Evolutionary conservation across 2,888 invertebrate species (phyloP).

Genomic region (Octodonta nipae): DNA sequence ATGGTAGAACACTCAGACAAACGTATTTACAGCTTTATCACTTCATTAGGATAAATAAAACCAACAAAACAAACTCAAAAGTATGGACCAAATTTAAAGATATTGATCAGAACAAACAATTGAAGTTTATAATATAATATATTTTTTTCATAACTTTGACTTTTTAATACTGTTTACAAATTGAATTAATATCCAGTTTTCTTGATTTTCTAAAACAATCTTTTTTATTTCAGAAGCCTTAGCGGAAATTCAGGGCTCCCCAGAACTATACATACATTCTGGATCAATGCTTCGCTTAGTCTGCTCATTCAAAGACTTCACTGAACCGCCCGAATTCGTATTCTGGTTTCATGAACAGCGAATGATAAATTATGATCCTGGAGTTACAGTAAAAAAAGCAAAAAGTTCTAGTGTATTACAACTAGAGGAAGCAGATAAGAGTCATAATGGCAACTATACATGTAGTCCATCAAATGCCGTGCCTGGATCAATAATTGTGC

Average conservation of each 20-base stretch:
- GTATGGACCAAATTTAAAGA: too few species aligned
- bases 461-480: constrained; percentile 54
- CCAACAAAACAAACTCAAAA: too few species aligned
- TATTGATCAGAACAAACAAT: too few species aligned
- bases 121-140: too few species aligned
- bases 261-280: constrained; percentile 45
- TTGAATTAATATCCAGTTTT: neutral
- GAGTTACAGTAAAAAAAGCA: constrained; percentile 41
- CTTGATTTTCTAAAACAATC: neutral
- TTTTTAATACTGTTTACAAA: too few species aligned
- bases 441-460: constrained; percentile 57
- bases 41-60: too few species aligned
- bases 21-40: too few species aligned
- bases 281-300: constrained; percentile 46
- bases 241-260: constrained; percentile 45
- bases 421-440: constrained; percentile 47
- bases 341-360: constrained; percentile 49
- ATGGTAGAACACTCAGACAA: too few species aligned
- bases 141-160: too few species aligned
- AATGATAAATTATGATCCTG: constrained; percentile 50
- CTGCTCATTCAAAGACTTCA: constrained; percentile 42
- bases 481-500: constrained; percentile 53
- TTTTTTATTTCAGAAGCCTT: constrained; percentile 38
- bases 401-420: constrained; percentile 53
- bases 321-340: constrained; percentile 45